Evolutionary conservation across 1,140 invertebrate genomes (phyloP), one percentile per base, ranked within the genome.

Genomic region (Cydia fagiglandana): DNA sequence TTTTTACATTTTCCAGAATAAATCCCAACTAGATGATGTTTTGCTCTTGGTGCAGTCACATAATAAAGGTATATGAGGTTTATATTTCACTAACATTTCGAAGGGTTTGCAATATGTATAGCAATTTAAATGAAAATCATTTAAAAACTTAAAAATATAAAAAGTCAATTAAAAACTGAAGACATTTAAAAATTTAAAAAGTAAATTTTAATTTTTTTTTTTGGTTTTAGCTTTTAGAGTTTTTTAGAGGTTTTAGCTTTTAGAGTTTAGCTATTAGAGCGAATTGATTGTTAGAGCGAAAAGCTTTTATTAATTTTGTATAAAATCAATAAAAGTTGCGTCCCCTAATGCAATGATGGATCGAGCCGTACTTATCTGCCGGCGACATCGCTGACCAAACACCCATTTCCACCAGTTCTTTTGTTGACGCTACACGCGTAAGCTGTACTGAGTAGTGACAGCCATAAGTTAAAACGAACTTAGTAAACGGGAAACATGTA

Each of bases 291-390:
- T 45, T 13, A 45, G 41, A 6, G 10, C 41, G 41, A 45, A 12
- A 45, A 13, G 2, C 10, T 13, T 30, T 34, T 34, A 34, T 34
- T 34, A 15, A 47, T 13, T 41, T 9, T 41, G 13, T 13, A 47
- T 78, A 86, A 88, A 90, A 91, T 91, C 88, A 89, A 91, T 91
- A 86, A 78, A 89, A 84, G 84, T 85, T 82, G 78, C 83, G 85
- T 82, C 84, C 88, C 89, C 89, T 90, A 91, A 90, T 87, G 87
- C 87, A 89, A 91, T 91, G 89, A 91, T 91, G 86, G 89, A 91
- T 91, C 81, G 85, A 77, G 73, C 79, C 61, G 41, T 77, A 83
- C 84, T 88, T 91, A 90, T 91, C 89, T 90, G 79, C 76, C 77
- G 77, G 83, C 83, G 86, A 87, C 87, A 91, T 91, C 88, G 79